Base-by-base conservation (phyloP, 2,797 vertebrate species). In the Melanogrammus aeglefinus region DNA sequence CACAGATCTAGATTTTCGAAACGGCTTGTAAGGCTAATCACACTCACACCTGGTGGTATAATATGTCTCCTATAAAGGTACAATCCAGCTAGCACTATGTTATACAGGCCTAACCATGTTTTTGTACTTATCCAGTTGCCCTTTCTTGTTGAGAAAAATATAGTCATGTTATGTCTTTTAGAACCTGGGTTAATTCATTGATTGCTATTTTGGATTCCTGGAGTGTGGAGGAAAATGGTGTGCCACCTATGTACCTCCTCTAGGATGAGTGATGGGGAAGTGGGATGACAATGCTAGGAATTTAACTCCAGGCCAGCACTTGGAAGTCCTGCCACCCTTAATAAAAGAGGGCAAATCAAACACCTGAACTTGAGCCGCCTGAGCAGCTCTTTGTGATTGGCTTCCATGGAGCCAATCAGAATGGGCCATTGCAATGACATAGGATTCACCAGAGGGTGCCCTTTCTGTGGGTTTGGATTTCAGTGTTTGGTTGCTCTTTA, bases 281-380 rank as follows among this genome's bases (percentile, higher is more conserved):
- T 69, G 63, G 63, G 63, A 69, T 9, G n/a, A 69, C 63, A 4
- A 4, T 12, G 24, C 63, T 69, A 69, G 63, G 63, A 69, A 12
- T 69, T 27, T 24, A 85, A 80, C 57, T 38, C 57, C 69, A 33
- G 69, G 57, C 18, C 57, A 63, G 18, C 47, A 57, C 21, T 24
- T 63, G n/a, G 7, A n/a, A 63, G 57, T 24, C 21, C 57, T 63
- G 57, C 57, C 57, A 24, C 57, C 57, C 57, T n/a, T 63, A n/a
- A 24, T 7, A 24, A 63, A 63, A 24, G n/a, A 63, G 57, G n/a
- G 10, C n/a, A n/a, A n/a, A 24, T 24, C n/a, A 63, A 63, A 63
- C 57, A 18, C 57, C 57, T 24, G 57, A 63, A 63, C 7, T 24
- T 24, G n/a, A 63, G 57, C 57, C n/a, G 7, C n/a, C 0, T 21